phyloP scores from a whole-genome alignment of 2,888 invertebrate species.

The Cerastoderma edule region DNA sequence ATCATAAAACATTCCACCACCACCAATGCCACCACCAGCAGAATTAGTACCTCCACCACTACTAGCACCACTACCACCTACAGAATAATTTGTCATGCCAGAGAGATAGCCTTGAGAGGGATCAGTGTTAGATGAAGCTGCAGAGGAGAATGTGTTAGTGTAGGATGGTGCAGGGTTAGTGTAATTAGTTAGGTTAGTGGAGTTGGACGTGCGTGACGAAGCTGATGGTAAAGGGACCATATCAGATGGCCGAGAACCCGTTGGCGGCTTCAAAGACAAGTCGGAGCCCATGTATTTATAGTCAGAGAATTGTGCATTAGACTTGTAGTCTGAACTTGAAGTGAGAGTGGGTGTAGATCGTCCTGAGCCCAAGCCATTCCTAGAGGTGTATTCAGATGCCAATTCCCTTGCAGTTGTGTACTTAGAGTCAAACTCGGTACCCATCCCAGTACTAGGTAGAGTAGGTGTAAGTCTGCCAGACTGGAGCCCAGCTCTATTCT shows the following conservation, averaged over 20 bases:
- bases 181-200: conserved; percentile 1
- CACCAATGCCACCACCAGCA: conserved; percentile 30
- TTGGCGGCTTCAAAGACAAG: conserved; percentile 52
- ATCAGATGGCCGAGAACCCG: conserved; percentile 35
- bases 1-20: conserved; percentile 23
- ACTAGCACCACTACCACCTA: conserved; percentile 5
- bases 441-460: conserved; percentile 29
- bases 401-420: conserved; percentile 28
- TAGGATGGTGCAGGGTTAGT: conserved; percentile 17
- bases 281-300: conserved; percentile 44
- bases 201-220: conserved; percentile 10
- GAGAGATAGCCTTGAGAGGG: conserved; percentile 29
- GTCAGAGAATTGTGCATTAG: conserved; percentile 36
- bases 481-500: conserved; percentile 23
- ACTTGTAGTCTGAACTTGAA: conserved; percentile 30
- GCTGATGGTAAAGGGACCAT: conserved; percentile 1
- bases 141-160: conserved; percentile 14
- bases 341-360: conserved; percentile 47
- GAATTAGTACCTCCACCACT: conserved; percentile 10
- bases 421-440: conserved; percentile 28
- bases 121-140: conserved; percentile 19
- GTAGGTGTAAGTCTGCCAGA: conserved; percentile 48
- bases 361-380: conserved; percentile 35
- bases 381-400: not conserved
- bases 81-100: conserved; percentile 41